Conservation (phyloP, 2,888 invertebrate species). For the Morinoia aosen region DNA sequence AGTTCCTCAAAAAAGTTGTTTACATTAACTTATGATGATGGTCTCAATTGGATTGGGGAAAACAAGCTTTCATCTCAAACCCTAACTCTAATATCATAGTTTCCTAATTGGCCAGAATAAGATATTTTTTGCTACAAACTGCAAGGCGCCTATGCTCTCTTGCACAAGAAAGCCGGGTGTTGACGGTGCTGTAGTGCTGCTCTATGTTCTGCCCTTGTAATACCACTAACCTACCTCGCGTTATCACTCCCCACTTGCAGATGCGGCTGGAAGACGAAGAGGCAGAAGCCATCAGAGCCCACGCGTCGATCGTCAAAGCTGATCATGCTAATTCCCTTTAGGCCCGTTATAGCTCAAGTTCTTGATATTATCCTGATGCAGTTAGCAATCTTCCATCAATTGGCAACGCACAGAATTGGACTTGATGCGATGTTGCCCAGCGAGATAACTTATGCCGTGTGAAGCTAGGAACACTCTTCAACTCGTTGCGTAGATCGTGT, state of each 20-base stretch:
- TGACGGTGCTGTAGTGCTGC: not conserved
- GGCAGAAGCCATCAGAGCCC: constrained; percentile 23
- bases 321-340: constrained; percentile 36
- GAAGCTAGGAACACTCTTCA: too few species aligned
- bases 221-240: not conserved
- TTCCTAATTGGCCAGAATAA: not conserved
- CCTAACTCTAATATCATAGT: not conserved
- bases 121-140: not conserved
- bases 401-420: not conserved
- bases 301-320: constrained; percentile 8
- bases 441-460: too few species aligned
- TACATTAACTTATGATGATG: not conserved
- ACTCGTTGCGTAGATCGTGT: too few species aligned
- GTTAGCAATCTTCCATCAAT: not conserved
- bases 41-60: not conserved
- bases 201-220: not conserved
- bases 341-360: not conserved
- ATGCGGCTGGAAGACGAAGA: constrained; percentile 51
- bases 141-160: not conserved
- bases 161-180: not conserved
- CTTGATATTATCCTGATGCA: not conserved
- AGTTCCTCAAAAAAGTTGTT: too few species aligned
- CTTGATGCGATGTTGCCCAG: not conserved
- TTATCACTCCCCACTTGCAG: constrained; percentile 32
- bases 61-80: not conserved